Base-by-base conservation (phyloP, 2,888 invertebrate genomes). In the Amblyjoppa fuscipennis region DNA sequence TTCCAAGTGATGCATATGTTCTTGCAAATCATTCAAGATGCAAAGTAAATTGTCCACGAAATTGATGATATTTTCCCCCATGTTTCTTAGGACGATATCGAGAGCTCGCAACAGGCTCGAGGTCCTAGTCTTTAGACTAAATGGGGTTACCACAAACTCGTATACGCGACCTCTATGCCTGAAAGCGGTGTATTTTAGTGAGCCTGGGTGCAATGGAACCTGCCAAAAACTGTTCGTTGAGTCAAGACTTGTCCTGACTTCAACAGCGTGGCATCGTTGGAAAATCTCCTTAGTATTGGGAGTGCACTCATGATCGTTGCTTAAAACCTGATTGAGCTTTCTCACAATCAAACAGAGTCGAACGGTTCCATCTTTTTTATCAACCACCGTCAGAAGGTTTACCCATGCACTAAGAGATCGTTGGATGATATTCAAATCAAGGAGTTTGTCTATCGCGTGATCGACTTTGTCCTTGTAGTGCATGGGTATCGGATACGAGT, bases 211-310 rank as follows among this genome's bases (percentile, higher is more conserved):
- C 0, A 90, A 49, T 0, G 88, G 87, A 0, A 89, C 78, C 20
- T 89, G 88, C 89, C 88, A 89, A 38, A 89, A 90, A 20, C 88
- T 88, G 1, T 69, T 73, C 0, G 34, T 34, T 0, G 0, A 0
- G 1, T 34, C 34, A 0, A 34, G 34, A 6, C 34, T 34, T 0
- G 20, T 53, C 16, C 20, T 53, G 0, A 53, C 53, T n/a, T 53
- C 20, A 0, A 53, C 53, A 0, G 20, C 3, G 6, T 53, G 53
- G 53, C 80, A 89, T 70, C 74, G 69, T 13, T 81, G 80, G 28
- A 76, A 84, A 0, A 77, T 41, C 0, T 71, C 66, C n/a, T 87
- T 78, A 20, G 74, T 82, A 0, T 59, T 74, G 16, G 77, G 70
- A 7, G 66, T 69, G 4, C 68, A 80, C 16, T 84, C 81, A 2